phyloP scores from a whole-genome alignment of 2,888 invertebrate species.

The Himalopsyche anomala region DNA sequence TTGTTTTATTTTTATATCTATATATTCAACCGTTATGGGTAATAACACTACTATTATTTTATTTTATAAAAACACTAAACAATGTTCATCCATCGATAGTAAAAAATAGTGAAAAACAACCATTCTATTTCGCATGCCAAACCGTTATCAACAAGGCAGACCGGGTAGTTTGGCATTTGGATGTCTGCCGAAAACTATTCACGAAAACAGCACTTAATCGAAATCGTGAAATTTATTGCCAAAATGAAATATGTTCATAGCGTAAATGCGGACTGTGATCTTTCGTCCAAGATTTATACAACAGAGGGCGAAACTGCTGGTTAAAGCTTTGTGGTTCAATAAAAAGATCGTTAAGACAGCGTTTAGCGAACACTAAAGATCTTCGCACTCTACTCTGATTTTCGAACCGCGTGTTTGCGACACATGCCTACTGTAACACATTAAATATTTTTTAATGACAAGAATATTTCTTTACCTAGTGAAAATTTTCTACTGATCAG shows the following conservation, averaged over 20 bases:
- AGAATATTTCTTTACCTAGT: no score
- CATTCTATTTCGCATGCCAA: not conserved
- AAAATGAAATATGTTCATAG: not conserved
- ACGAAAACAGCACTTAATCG: not conserved
- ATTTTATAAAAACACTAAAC: no score
- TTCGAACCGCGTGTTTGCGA: not conserved
- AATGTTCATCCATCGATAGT: no score
- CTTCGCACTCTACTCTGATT: conserved; percentile 14
- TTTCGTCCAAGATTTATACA: not conserved
- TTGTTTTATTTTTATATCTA: no score
- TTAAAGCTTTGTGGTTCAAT: conserved; percentile 55
- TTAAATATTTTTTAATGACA: no score
- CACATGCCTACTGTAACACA: no score
- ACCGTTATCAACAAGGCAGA: not conserved
- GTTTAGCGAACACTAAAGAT: conserved; percentile 41
- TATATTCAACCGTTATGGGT: no score
- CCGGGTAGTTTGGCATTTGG: not conserved
- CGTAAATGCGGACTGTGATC: not conserved
- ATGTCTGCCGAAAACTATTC: not conserved
- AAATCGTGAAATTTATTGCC: conserved; percentile 11
- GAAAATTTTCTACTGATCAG: no score
- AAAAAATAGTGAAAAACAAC: no score
- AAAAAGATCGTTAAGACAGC: conserved; percentile 53
- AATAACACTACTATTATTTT: no score
- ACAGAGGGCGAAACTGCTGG: conserved; percentile 47